phyloP scores from a whole-genome alignment of 2,797 vertebrate genomes.

The Sternarchorhynchus goeldii region DNA sequence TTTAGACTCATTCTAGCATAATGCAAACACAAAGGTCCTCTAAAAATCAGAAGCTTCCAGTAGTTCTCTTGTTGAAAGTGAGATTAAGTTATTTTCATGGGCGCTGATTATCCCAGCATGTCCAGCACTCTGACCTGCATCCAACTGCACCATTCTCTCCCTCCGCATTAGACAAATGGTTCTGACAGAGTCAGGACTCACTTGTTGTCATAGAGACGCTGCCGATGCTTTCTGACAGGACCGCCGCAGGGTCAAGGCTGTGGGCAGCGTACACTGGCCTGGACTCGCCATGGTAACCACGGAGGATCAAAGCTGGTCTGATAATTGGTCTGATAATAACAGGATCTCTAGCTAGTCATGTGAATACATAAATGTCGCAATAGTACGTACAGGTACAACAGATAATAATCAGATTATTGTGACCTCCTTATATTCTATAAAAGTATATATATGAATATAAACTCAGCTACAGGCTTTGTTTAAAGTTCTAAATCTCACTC shows the following conservation, averaged over 20 bases:
- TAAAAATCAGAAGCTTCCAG: constrained; percentile 12
- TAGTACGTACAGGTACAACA: too few relatives aligned
- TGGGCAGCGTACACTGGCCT: too few relatives aligned
- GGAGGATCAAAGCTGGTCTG: constrained; percentile 11
- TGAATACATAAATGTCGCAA: not conserved
- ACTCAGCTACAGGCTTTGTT: too few relatives aligned
- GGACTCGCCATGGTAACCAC: not conserved
- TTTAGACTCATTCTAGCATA: constrained; percentile 3
- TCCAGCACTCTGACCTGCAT: not conserved
- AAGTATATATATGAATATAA: too few relatives aligned
- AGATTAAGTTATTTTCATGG: constrained; percentile 34
- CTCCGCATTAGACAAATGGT: constrained; percentile 28
- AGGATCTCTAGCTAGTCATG: constrained; percentile 14
- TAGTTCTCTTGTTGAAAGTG: constrained; percentile 1
- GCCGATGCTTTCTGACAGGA: not conserved
- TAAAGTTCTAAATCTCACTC: too few relatives aligned
- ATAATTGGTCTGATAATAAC: constrained; percentile 22
- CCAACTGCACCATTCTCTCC: not conserved
- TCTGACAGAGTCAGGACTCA: constrained; percentile 21
- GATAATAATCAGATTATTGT: too few relatives aligned
- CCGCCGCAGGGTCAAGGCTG: too few relatives aligned
- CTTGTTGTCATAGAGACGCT: constrained; percentile 31
- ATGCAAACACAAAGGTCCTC: constrained; percentile 1
- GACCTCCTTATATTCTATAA: too few relatives aligned
- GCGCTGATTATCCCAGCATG: not conserved